Base-by-base conservation (phyloP, 2,113 vertebrate genomes). In the Proteles cristata region DNA sequence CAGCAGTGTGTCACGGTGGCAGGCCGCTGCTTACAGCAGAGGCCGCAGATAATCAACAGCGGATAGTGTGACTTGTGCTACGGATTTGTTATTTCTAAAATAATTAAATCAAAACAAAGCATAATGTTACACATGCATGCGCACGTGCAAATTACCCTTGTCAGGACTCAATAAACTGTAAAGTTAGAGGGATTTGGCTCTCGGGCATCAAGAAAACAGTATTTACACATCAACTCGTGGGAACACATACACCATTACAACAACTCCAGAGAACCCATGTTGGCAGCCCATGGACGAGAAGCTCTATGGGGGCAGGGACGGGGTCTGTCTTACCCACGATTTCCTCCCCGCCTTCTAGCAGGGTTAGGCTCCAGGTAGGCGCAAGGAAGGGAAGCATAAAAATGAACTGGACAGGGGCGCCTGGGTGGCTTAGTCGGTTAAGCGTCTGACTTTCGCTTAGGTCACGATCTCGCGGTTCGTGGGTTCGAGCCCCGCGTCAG, bases 71-170 rank as follows among this genome's bases (percentile, higher is more conserved):
- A 28, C 96, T 89, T 45, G 77, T 63, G 68, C 63, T 89, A 69
- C 17, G 84, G 89, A 92, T 90, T 39, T 53, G 86, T 68, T 89
- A 93, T 90, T 97, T 93, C 96, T 97, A 61, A 73, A 95, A 85
- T 91, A 89, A 97, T 87, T 80, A 97, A 96, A 76, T 97, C 87
- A 76, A 97, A 87, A 76, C 90, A 94, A 93, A 97, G 83, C 86
- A 45, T 81, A 55, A 93, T n/a, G 21, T 69, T 25, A 61, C 48
- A 82, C 63, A 23, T 50, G 6, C 89, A 69, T 16, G 21, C 69
- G 74, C 71, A 26, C 68, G 68, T 55, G 35, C 48, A 8, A 85
- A 50, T 89, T 55, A 79, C 45, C 77, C 79, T 87, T 76, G 63
- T 94, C 74, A 66, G 86, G 68, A 96, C 31, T 66, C 71, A 33